phyloP scores from a whole-genome alignment of 2,888 invertebrate genomes.

The Thecocarcelia acutangulata region DNA sequence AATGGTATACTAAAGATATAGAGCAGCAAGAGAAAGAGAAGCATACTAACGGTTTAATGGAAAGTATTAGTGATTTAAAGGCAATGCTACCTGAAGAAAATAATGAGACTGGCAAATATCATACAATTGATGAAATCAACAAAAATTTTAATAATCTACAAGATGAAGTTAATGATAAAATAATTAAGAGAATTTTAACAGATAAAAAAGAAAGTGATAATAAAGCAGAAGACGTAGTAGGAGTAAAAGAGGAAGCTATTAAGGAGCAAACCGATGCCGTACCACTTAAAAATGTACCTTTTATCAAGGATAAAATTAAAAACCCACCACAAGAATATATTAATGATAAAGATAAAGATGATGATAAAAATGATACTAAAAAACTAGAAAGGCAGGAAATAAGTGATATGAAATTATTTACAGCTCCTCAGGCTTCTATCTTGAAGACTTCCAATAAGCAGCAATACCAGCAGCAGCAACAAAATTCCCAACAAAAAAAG shows the following conservation, averaged over 20 bases:
- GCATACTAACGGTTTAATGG: constrained; percentile 76
- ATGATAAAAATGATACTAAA: constrained; percentile 25
- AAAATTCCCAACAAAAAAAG: constrained; percentile 68
- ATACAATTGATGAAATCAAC: constrained; percentile 73
- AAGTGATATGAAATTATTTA: constrained; percentile 43
- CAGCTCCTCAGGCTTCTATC: constrained; percentile 70
- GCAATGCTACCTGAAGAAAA: constrained; percentile 80
- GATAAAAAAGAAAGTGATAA: constrained; percentile 24
- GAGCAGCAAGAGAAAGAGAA: constrained; percentile 29
- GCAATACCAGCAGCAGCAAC: constrained; percentile 50
- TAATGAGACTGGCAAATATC: constrained; percentile 79
- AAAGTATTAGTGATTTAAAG: constrained; percentile 81
- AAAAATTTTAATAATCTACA: constrained; percentile 57
- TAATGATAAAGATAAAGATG: constrained; percentile 15
- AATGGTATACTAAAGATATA: constrained; percentile 32
- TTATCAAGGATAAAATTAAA: constrained; percentile 58
- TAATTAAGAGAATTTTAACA: constrained; percentile 1
- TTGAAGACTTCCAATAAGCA: constrained; percentile 43
- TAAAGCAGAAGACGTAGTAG: no score
- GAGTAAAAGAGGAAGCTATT: constrained; percentile 39
- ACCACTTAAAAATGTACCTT: constrained; percentile 68
- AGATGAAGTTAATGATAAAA: constrained; percentile 22
- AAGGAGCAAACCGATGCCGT: constrained; percentile 68
- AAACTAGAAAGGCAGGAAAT: constrained; percentile 33
- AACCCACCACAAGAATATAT: constrained; percentile 74